A percentile compares a stretch with the other conserved stretches of the same genome.
phyloP scores from a whole-genome alignment of 2,888 invertebrate species.

The Protonemura montana region DNA sequence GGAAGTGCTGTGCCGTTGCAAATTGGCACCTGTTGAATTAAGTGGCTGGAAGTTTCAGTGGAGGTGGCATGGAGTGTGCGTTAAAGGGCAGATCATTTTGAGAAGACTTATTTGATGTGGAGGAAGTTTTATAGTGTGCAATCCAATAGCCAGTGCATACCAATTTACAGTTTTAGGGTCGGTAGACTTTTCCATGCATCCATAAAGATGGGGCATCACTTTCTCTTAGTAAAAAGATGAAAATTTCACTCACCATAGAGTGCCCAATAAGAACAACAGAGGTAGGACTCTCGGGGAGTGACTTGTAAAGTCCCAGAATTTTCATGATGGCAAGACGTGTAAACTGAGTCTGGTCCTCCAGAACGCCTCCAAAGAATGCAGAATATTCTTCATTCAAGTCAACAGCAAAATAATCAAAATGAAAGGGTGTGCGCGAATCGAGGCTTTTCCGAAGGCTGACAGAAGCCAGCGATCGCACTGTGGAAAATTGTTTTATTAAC shows the following conservation, averaged over 20 bases:
- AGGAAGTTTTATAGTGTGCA: no score
- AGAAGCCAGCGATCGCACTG: conserved; percentile 89
- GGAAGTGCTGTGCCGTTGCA: no score
- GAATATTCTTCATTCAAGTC: conserved; percentile 91
- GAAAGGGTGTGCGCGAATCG: conserved; percentile 71
- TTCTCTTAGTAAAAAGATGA: no score
- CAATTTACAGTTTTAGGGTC: no score
- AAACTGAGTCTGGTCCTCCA: conserved; percentile 79
- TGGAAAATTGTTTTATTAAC: conserved; percentile 52
- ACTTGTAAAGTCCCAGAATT: conserved; percentile 78
- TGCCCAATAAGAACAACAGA: conserved; percentile 88
- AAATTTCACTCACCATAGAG: conserved; percentile 81
- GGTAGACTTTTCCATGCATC: no score
- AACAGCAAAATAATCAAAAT: conserved; percentile 92
- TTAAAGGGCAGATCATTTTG: no score
- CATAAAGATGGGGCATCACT: no score
- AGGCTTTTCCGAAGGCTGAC: conserved; percentile 86
- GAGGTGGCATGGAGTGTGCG: no score
- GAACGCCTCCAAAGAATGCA: conserved; percentile 83
- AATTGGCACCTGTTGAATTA: no score
- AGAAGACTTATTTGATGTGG: no score
- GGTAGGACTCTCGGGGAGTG: conserved; percentile 61
- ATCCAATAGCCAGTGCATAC: no score
- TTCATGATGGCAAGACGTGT: conserved; percentile 73
- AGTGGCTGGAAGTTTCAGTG: no score